A percentile compares a stretch with the other conserved stretches of the same genome.
Evolutionary conservation across 2,888 invertebrate species (phyloP).

Genomic region (Philereme vetulata): DNA sequence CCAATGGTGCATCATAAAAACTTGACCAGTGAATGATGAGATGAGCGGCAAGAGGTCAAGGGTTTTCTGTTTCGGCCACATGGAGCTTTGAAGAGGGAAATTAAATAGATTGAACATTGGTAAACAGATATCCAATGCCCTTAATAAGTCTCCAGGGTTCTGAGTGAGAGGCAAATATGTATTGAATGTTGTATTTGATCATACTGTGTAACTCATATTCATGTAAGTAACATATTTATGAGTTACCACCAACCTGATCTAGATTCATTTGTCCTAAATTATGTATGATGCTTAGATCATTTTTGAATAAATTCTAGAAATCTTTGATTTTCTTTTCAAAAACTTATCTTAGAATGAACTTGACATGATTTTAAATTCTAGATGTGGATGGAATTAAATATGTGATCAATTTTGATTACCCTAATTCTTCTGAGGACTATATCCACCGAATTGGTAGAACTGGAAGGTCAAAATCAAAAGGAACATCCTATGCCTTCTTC

Average conservation of each 20-base stretch:
- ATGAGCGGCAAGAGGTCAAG: slow-evolving; percentile 79
- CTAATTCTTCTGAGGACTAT: slow-evolving; percentile 97
- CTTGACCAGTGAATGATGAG: slow-evolving; percentile 78
- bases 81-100: slow-evolving; percentile 78
- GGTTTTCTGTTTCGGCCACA: slow-evolving; percentile 82
- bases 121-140: slow-evolving; percentile 56
- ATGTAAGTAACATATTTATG: slow-evolving; percentile 79
- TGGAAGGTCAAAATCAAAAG: slow-evolving; percentile 93
- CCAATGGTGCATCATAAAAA: slow-evolving; percentile 80
- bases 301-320: background rate
- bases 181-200: slow-evolving; percentile 64
- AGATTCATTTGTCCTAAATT: slow-evolving; percentile 42
- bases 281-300: background rate
- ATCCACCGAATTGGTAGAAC: slow-evolving; percentile 98
- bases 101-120: slow-evolving; percentile 16
- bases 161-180: slow-evolving; percentile 78
- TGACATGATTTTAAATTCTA: slow-evolving; percentile 68
- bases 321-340: slow-evolving; percentile 17
- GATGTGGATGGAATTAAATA: slow-evolving; percentile 98
- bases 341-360: slow-evolving; percentile 22
- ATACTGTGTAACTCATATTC: slow-evolving; percentile 74
- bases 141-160: slow-evolving; percentile 80
- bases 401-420: slow-evolving; percentile 98
- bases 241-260: slow-evolving; percentile 63
- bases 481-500: slow-evolving; percentile 98